Percentiles rank a stretch among this genome's conserved stretches.
phyloP scores from a whole-genome alignment of 2,888 invertebrate genomes.

The Calameuta pallipes region DNA sequence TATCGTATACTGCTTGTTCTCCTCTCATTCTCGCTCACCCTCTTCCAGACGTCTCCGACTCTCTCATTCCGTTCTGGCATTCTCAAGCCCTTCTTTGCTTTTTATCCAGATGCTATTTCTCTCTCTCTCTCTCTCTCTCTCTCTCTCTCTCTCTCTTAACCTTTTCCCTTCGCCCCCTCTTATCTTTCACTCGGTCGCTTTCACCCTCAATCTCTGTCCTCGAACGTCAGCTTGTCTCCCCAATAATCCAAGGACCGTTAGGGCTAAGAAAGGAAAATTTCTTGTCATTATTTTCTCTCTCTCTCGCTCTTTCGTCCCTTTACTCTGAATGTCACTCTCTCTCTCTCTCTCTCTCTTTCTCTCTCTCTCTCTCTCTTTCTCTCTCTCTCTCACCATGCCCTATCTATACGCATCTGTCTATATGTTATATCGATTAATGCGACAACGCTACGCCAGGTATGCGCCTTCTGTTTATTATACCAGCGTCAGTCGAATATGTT shows the following conservation, averaged over 20 bases:
- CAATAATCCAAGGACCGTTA: neutral
- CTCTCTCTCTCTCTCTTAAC: too few relatives aligned
- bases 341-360: slow-evolving; percentile 14
- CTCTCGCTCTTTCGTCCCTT: slow-evolving; percentile 29
- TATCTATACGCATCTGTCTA: slow-evolving; percentile 3
- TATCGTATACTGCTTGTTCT: neutral
- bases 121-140: too few relatives aligned
- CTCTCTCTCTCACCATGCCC: slow-evolving; percentile 8
- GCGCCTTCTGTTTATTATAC: too few relatives aligned
- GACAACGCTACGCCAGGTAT: too few relatives aligned
- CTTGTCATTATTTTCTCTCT: neutral
- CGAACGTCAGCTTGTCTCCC: neutral
- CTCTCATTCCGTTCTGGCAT: neutral
- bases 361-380: too few relatives aligned
- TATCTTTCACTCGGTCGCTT: neutral
- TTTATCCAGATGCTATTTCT: neutral
- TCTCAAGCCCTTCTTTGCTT: neutral
- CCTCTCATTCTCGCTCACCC: neutral
- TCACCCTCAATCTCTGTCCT: neutral
- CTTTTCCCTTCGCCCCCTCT: neutral
- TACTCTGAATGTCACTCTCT: slow-evolving; percentile 16
- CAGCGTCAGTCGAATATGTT: too few relatives aligned
- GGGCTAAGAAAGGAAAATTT: neutral
- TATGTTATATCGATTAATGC: too few relatives aligned
- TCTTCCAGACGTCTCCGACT: neutral